Evolutionary conservation across 2,797 vertebrate genomes (phyloP).

Genomic region (Hipposideros larvatus): DNA sequence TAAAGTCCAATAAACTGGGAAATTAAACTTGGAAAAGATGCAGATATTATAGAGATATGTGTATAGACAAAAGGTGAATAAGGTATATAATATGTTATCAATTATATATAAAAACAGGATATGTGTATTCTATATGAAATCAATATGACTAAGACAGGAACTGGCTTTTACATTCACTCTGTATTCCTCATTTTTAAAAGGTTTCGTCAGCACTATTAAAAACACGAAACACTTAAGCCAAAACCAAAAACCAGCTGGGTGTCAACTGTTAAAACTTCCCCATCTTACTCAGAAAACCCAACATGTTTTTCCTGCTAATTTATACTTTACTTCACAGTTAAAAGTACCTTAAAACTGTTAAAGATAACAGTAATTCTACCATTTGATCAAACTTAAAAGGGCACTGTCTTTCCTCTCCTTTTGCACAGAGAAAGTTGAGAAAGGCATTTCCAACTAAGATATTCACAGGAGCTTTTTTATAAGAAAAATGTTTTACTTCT

Average conservation of each 20-base stretch:
- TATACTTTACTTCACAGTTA: slow-evolving; percentile 78
- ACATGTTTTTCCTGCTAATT: slow-evolving; percentile 73
- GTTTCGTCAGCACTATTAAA: slow-evolving; percentile 70
- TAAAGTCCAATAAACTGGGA: background rate
- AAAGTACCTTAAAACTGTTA: slow-evolving; percentile 72
- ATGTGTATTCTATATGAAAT: background rate
- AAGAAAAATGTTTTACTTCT: slow-evolving; percentile 23
- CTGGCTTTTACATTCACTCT: slow-evolving; percentile 17
- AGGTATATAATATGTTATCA: background rate
- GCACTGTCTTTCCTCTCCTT: slow-evolving; percentile 39
- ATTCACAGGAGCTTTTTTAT: background rate
- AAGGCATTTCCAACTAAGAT: slow-evolving; percentile 43
- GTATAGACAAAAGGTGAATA: background rate
- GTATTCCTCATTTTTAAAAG: slow-evolving; percentile 38
- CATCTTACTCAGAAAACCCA: slow-evolving; percentile 39
- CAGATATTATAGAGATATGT: background rate
- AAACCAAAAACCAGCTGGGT: slow-evolving; percentile 59
- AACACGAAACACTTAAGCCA: slow-evolving; percentile 52
- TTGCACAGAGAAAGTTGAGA: slow-evolving; percentile 59
- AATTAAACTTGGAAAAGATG: slow-evolving; percentile 42
- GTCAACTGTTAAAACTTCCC: slow-evolving; percentile 64
- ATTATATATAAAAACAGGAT: background rate
- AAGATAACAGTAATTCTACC: slow-evolving; percentile 79
- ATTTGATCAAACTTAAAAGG: slow-evolving; percentile 68
- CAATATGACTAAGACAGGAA: background rate